Percentiles rank a stretch among this genome's conserved stretches.
phyloP scores from a whole-genome alignment of 2,888 invertebrate genomes.

The Drosophila meridionalis region DNA sequence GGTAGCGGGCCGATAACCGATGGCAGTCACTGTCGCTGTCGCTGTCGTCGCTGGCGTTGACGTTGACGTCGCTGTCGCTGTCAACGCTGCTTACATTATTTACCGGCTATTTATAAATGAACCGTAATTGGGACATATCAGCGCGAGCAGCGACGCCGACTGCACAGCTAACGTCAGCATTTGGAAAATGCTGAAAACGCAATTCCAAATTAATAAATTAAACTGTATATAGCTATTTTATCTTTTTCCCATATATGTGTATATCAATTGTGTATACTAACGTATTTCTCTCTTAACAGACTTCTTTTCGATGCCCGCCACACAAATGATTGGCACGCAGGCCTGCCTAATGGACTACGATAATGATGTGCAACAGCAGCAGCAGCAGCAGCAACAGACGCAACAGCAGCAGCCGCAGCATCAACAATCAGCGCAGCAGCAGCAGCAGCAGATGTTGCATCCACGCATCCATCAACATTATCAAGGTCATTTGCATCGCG shows the following conservation, averaged over 20 bases:
- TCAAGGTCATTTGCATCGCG: conserved; percentile 84
- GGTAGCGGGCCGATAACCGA: conserved; percentile 33
- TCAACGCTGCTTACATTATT: conserved; percentile 41
- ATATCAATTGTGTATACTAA: conserved; percentile 3
- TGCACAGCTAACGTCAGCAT: conserved; percentile 36
- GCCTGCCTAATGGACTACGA: conserved; percentile 80
- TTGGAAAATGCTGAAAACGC: conserved; percentile 39
- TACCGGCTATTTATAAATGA: conserved; percentile 68
- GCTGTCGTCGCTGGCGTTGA: conserved; percentile 6
- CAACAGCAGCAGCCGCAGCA: conserved; percentile 32
- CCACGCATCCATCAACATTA: conserved; percentile 70
- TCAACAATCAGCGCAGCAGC: conserved; percentile 46
- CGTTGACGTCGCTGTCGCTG: conserved; percentile 17
- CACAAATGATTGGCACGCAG: conserved; percentile 81
- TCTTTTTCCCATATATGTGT: background rate
- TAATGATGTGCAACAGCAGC: conserved; percentile 58
- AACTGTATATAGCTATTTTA: background rate
- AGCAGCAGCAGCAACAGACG: conserved; percentile 31
- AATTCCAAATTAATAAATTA: conserved; percentile 32
- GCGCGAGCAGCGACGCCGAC: conserved; percentile 34
- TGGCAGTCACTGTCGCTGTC: conserved; percentile 22
- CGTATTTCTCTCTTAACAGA: conserved; percentile 53
- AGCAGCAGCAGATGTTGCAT: conserved; percentile 49
- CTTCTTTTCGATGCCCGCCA: conserved; percentile 80
- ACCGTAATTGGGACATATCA: conserved; percentile 68